Evolutionary conservation across 2,113 vertebrate species (phyloP).

Genomic region (Lophotis ruficrista): DNA sequence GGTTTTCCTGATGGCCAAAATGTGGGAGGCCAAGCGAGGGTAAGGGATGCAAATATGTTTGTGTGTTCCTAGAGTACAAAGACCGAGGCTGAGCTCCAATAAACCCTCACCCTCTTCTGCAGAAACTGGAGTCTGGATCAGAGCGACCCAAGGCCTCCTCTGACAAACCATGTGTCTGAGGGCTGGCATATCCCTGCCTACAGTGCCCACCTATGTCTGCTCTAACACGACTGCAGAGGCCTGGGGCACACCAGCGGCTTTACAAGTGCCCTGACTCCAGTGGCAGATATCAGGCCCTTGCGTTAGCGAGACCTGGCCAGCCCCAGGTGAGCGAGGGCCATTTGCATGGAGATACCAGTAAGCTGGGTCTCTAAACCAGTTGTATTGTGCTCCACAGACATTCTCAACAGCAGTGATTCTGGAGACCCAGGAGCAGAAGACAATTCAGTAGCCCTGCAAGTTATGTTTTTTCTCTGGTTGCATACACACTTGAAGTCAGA

Average conservation of each 20-base stretch:
- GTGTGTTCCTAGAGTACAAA: background rate
- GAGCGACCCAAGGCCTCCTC: background rate
- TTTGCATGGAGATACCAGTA: background rate
- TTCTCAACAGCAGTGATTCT: background rate
- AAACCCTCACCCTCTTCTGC: background rate
- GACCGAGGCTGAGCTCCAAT: background rate
- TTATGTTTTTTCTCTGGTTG: background rate
- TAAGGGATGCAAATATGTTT: background rate
- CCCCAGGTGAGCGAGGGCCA: background rate
- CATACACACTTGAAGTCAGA: background rate
- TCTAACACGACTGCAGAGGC: background rate
- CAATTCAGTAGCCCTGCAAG: background rate
- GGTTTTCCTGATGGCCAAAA: background rate
- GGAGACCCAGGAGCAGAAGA: background rate
- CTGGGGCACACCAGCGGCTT: background rate
- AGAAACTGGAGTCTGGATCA: background rate
- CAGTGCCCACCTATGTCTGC: background rate
- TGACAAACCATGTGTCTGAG: background rate
- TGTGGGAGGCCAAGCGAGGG: background rate
- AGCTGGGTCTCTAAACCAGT: background rate
- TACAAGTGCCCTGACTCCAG: background rate
- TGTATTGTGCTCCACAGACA: background rate
- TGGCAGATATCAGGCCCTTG: background rate
- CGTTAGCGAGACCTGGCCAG: background rate
- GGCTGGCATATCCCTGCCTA: background rate